phyloP scores from a whole-genome alignment of 2,888 invertebrate species.

The Thera obeliscata region DNA sequence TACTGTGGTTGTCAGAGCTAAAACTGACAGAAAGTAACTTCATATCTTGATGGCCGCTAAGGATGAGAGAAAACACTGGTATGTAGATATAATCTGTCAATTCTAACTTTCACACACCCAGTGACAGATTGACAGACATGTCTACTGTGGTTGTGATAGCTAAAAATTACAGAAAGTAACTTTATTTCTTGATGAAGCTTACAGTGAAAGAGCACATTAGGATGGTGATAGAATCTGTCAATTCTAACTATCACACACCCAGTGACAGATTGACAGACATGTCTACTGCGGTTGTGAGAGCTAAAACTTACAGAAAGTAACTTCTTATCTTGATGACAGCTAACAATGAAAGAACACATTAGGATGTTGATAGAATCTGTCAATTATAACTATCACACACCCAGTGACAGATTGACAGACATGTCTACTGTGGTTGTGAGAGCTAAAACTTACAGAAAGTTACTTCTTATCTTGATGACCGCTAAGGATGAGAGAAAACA shows the following conservation, averaged over 20 bases:
- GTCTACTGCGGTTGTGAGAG: conserved; percentile 5
- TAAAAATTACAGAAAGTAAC: neutral
- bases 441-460: conserved; percentile 22
- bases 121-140: conserved; percentile 27
- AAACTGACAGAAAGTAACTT: neutral
- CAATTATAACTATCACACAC: conserved; percentile 20
- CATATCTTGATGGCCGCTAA: conserved; percentile 9
- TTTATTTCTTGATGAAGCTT: neutral
- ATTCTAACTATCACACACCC: conserved; percentile 20
- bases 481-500: neutral
- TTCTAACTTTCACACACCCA: conserved; percentile 27
- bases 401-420: conserved; percentile 14
- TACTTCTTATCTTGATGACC: neutral
- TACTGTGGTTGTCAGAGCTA: conserved; percentile 1
- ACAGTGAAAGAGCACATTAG: no score
- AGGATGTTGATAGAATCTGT: conserved; percentile 11
- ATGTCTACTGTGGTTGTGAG: conserved; percentile 40
- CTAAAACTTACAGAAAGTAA: neutral
- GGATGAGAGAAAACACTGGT: conserved; percentile 3
- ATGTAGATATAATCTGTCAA: conserved; percentile 13
- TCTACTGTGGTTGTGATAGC: conserved; percentile 8
- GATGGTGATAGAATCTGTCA: conserved; percentile 1
- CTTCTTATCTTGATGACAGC: neutral
- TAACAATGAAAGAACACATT: neutral
- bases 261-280: conserved; percentile 25